phyloP scores from a whole-genome alignment of 2,113 vertebrate species.

The Colinus virginianus region DNA sequence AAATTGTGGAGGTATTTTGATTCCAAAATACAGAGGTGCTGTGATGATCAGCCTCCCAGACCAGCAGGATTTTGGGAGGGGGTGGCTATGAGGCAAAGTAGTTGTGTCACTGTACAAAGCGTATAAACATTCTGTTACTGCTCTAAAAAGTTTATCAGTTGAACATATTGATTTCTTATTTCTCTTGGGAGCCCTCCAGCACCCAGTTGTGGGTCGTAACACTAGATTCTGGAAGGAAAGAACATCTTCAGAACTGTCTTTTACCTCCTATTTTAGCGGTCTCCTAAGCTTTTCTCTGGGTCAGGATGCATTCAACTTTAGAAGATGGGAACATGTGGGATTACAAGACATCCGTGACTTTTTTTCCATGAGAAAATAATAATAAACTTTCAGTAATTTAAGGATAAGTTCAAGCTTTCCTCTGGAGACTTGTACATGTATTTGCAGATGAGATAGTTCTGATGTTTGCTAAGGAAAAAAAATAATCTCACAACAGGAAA shows the following conservation, averaged over 20 bases:
- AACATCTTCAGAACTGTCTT: constrained; percentile 31
- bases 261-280: background rate
- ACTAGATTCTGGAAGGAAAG: background rate
- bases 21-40: background rate
- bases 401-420: constrained; percentile 64
- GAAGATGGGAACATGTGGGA: constrained; percentile 58
- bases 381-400: constrained; percentile 67
- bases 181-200: background rate
- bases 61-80: accelerated
- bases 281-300: constrained; percentile 36
- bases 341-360: constrained; percentile 57
- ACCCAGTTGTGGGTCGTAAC: background rate
- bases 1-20: background rate
- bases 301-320: constrained; percentile 49
- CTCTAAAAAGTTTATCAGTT: background rate
- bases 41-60: background rate
- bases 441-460: constrained; percentile 58
- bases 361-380: constrained; percentile 74
- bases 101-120: background rate
- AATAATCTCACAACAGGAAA: constrained; percentile 47
- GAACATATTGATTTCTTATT: background rate
- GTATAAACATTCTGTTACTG: background rate
- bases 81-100: background rate
- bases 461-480: constrained; percentile 46
- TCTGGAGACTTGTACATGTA: constrained; percentile 61